These are phyloP conservation scores for Gallinago paraguaiae DNA, from an alignment of 2,113 vertebrate genomes.

Conservation along the genomic window DNA sequence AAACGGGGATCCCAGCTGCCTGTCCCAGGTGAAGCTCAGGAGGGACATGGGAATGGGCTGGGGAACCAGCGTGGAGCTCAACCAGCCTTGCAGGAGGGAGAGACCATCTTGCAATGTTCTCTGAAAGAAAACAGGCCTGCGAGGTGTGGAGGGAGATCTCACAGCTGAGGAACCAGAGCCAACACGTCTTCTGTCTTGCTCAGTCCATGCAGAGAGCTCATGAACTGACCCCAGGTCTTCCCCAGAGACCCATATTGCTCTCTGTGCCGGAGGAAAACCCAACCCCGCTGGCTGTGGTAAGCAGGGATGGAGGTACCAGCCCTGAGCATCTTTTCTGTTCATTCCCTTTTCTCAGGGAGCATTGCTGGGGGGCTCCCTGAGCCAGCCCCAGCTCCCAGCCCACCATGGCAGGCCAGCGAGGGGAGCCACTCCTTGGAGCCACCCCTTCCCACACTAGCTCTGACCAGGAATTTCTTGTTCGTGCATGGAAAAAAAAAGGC, in stretches of 20 bases:
- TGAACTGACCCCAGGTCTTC: background rate
- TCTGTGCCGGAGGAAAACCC: background rate
- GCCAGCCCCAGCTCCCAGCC: background rate
- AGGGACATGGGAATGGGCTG: background rate
- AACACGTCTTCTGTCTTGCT: background rate
- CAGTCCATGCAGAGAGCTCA: background rate
- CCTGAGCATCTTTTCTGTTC: background rate
- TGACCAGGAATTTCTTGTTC: background rate
- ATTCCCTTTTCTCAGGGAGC: background rate
- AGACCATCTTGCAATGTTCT: background rate
- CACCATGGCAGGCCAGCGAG: background rate
- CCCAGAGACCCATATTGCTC: background rate
- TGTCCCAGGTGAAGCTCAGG: background rate
- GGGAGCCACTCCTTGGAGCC: background rate
- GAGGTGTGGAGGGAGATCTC: background rate
- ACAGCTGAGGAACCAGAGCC: background rate
- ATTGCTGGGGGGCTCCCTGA: background rate
- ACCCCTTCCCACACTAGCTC: fast-evolving
- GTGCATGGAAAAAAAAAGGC: background rate
- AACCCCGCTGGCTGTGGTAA: fast-evolving
- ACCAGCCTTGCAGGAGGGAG: background rate
- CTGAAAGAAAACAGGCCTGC: background rate
- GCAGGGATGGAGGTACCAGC: background rate
- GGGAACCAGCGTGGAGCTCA: background rate
- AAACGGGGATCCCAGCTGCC: background rate